Evolutionary conservation across 2,888 invertebrate genomes (phyloP).

Genomic region (Meteorus colon): DNA sequence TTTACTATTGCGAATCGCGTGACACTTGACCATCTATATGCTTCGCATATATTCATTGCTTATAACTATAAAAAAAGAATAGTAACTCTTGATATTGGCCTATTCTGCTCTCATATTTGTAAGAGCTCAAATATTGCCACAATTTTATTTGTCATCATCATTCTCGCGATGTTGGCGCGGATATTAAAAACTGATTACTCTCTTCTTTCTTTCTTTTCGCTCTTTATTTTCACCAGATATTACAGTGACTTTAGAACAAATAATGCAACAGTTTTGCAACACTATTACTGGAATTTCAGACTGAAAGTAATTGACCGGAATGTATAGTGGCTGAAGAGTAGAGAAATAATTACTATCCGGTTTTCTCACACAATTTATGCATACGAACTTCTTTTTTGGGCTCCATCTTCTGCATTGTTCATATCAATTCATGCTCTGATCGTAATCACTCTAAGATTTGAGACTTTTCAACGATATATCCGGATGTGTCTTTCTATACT

Average conservation of each 20-base stretch:
- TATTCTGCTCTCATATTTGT: constrained; percentile 1
- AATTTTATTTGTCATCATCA: neutral
- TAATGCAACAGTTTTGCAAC: neutral
- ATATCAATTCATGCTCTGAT: neutral
- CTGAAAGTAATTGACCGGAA: constrained; percentile 42
- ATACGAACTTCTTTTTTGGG: neutral
- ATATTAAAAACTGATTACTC: constrained; percentile 7
- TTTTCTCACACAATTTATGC: neutral
- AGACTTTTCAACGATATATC: constrained; percentile 11
- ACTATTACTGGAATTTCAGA: constrained; percentile 16
- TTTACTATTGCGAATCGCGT: constrained; percentile 16
- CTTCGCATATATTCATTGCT: neutral
- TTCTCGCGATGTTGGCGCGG: neutral
- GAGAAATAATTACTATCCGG: constrained; percentile 40
- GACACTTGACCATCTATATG: constrained; percentile 28
- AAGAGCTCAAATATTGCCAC: neutral
- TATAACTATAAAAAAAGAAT: neutral
- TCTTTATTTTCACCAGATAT: neutral
- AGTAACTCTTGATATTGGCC: neutral
- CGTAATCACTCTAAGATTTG: neutral
- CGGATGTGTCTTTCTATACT: constrained; percentile 28
- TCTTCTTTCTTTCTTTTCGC: neutral
- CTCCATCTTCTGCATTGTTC: neutral
- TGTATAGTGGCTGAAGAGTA: neutral
- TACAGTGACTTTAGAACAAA: neutral